phyloP scores from a whole-genome alignment of 2,888 invertebrate genomes.

The Thecophora atra region DNA sequence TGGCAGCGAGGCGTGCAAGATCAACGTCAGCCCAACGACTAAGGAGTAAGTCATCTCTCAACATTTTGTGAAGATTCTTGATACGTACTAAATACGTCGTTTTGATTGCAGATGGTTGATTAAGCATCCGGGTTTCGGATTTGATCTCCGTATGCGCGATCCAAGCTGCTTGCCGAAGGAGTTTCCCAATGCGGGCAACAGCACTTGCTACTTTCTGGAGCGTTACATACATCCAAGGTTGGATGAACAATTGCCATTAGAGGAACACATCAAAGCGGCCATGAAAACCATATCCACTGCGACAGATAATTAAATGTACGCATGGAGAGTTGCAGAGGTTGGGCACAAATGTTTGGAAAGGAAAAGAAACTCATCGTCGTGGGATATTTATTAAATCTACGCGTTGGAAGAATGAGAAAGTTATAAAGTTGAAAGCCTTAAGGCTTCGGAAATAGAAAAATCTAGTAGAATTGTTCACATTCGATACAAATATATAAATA shows the following conservation, averaged over 20 bases:
- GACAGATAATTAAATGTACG: constrained; percentile 33
- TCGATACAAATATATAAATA: neutral
- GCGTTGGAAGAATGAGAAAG: too few relatives aligned
- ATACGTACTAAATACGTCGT: neutral
- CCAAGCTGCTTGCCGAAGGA: constrained; percentile 84
- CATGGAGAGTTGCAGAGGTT: too few relatives aligned
- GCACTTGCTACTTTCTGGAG: constrained; percentile 87
- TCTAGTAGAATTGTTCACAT: too few relatives aligned
- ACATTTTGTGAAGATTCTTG: neutral
- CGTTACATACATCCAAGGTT: constrained; percentile 79
- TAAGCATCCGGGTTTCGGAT: constrained; percentile 77
- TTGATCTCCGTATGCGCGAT: constrained; percentile 77
- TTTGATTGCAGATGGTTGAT: constrained; percentile 73
- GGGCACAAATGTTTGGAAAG: neutral
- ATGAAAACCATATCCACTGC: constrained; percentile 59
- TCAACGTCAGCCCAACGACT: constrained; percentile 94
- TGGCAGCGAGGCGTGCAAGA: constrained; percentile 87
- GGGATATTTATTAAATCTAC: too few relatives aligned
- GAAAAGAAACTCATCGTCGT: neutral
- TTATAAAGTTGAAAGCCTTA: too few relatives aligned
- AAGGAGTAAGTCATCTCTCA: constrained; percentile 76
- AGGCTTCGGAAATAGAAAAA: too few relatives aligned
- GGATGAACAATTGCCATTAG: constrained; percentile 68
- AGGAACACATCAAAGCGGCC: constrained; percentile 63
- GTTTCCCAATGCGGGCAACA: constrained; percentile 80